phyloP scores from a whole-genome alignment of 2,888 invertebrate species.

The Torymus tubicola region DNA sequence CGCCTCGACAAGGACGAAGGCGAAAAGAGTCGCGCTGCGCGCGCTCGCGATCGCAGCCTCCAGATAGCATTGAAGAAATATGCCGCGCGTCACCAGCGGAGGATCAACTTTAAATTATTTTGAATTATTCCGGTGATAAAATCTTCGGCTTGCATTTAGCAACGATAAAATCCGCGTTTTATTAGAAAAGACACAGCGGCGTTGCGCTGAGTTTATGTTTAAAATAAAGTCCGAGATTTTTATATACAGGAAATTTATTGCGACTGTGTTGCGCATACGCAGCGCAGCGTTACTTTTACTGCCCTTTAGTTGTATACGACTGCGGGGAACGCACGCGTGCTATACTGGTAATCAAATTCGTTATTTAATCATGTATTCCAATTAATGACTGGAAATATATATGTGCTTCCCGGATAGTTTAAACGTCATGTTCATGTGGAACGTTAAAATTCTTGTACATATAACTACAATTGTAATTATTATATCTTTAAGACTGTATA shows the following conservation, averaged over 20 bases:
- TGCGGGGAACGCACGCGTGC: background rate
- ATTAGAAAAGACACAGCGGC: conserved; percentile 39
- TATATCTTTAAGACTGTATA: background rate
- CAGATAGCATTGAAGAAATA: conserved; percentile 58
- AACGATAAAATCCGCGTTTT: conserved; percentile 48
- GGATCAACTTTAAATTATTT: conserved; percentile 57
- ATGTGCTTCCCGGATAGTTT: background rate
- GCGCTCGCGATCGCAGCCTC: conserved; percentile 37
- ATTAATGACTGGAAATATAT: conserved; percentile 27
- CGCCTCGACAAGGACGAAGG: conserved; percentile 43
- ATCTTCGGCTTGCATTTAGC: conserved; percentile 32
- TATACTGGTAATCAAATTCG: conserved; percentile 20
- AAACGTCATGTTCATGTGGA: background rate
- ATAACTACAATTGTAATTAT: background rate
- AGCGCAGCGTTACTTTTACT: conserved; percentile 28
- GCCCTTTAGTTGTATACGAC: background rate
- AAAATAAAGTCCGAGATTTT: conserved; percentile 45
- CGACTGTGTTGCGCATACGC: conserved; percentile 10
- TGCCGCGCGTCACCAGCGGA: conserved; percentile 51
- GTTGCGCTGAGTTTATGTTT: conserved; percentile 38
- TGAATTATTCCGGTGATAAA: conserved; percentile 56
- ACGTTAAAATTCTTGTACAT: background rate
- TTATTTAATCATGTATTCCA: conserved; percentile 29
- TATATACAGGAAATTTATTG: conserved; percentile 48
- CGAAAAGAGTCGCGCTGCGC: conserved; percentile 31